phyloP scores from a whole-genome alignment of 2,888 invertebrate species.

The Heterodera filipjevi region DNA sequence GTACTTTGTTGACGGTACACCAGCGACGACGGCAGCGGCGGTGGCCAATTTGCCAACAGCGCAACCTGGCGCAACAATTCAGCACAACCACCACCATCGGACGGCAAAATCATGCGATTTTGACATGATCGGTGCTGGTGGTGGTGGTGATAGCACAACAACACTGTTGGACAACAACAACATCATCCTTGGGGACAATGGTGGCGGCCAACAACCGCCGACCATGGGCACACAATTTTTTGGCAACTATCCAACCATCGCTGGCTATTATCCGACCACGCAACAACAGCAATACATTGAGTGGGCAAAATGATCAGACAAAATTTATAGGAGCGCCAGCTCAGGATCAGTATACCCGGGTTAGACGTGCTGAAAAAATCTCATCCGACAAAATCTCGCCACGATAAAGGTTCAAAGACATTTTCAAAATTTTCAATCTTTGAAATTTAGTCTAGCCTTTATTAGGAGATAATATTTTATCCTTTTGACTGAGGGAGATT shows the following conservation, averaged over 20 bases:
- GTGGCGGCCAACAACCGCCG: background rate
- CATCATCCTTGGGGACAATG: slow-evolving; percentile 8
- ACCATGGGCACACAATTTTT: slow-evolving; percentile 1
- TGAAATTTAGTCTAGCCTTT: no score
- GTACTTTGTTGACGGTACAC: background rate
- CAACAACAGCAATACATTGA: slow-evolving; percentile 9
- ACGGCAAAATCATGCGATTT: slow-evolving; percentile 47
- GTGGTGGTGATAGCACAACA: slow-evolving; percentile 1
- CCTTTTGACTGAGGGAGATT: no score
- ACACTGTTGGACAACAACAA: slow-evolving; percentile 19
- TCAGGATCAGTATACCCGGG: no score
- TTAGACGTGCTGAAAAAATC: no score
- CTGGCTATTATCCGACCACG: background rate
- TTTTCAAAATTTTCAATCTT: no score
- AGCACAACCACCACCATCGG: slow-evolving; percentile 41
- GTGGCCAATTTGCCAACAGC: background rate
- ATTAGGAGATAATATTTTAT: no score
- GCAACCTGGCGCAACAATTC: background rate
- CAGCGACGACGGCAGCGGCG: background rate
- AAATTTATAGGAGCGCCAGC: no score
- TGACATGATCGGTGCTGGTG: slow-evolving; percentile 33
- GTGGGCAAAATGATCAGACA: background rate
- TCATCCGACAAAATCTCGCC: no score
- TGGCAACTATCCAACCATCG: slow-evolving; percentile 14
- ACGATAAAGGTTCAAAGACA: no score